Evolutionary conservation across 1,140 invertebrate genomes (phyloP).

Genomic region (Drosophila prosaltans): DNA sequence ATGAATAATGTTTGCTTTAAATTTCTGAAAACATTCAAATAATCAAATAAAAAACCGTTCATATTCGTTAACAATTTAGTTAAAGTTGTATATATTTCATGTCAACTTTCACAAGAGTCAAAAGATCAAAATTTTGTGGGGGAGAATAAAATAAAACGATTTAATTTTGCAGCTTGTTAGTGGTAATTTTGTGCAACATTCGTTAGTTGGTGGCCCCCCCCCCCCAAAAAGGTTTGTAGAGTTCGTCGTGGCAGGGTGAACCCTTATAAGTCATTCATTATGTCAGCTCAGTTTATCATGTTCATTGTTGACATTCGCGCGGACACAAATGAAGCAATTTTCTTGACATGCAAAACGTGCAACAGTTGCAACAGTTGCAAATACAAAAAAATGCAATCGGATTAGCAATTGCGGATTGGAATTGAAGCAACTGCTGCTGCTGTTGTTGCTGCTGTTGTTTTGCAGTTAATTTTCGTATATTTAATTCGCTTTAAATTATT

Average conservation of each 20-base stretch:
- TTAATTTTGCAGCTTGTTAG: constrained; percentile 13
- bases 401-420: constrained; percentile 25
- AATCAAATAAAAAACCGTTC: not conserved
- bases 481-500: constrained; percentile 79
- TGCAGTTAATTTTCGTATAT: constrained; percentile 78
- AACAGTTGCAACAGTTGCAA: constrained; percentile 62
- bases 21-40: too few relatives aligned
- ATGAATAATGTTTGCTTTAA: too few relatives aligned
- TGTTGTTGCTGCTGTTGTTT: constrained; percentile 27
- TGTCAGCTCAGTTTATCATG: constrained; percentile 74
- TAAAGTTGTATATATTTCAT: constrained; percentile 7
- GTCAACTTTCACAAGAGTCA: not conserved
- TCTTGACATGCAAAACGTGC: constrained; percentile 78
- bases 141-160: not conserved
- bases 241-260: constrained; percentile 11
- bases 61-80: not conserved
- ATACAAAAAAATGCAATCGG: constrained; percentile 32
- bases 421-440: constrained; percentile 48
- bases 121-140: too few relatives aligned
- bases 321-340: constrained; percentile 79
- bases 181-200: constrained; percentile 21
- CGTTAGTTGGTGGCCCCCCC: not conserved
- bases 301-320: constrained; percentile 76
- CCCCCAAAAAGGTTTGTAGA: not conserved
- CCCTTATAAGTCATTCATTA: constrained; percentile 69